A percentile compares a stretch with the other conserved stretches of the same genome.
Evolutionary conservation across 2,797 vertebrate species (phyloP).

Genomic region (Poliocrania exsul): DNA sequence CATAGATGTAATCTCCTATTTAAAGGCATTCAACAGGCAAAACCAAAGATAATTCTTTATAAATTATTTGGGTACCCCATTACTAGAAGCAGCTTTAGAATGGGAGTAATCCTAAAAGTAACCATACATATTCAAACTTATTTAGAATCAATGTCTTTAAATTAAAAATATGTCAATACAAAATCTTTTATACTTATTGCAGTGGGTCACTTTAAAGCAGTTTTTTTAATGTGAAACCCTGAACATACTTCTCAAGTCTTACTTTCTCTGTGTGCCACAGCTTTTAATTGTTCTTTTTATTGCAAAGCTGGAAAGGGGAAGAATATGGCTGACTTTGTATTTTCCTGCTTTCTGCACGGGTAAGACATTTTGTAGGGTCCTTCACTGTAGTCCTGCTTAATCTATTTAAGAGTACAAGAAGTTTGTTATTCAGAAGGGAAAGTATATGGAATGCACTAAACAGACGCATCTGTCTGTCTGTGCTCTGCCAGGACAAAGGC

Average conservation of each 20-base stretch:
- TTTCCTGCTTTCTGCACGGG: neutral
- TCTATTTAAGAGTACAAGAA: neutral
- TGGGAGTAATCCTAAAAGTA: neutral
- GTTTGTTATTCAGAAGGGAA: neutral
- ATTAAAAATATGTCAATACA: neutral
- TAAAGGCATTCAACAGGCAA: constrained; percentile 20
- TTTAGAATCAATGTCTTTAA: neutral
- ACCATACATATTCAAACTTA: neutral
- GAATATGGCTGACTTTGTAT: neutral
- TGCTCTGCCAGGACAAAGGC: neutral
- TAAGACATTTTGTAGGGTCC: neutral
- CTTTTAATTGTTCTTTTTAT: neutral
- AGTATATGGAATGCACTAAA: neutral
- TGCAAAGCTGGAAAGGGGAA: neutral
- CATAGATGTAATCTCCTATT: constrained; percentile 40
- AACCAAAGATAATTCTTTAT: neutral
- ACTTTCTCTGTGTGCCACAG: neutral
- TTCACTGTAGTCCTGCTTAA: neutral
- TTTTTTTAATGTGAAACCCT: neutral
- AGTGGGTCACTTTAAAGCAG: neutral
- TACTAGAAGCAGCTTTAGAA: neutral
- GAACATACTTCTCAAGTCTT: neutral
- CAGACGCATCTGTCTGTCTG: neutral
- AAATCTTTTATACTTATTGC: neutral
- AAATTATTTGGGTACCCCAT: constrained; percentile 18